Percentiles rank a stretch among this genome's conserved stretches.
phyloP scores from a whole-genome alignment of 2,113 vertebrate genomes.

The Coryphaenoides rupestris region DNA sequence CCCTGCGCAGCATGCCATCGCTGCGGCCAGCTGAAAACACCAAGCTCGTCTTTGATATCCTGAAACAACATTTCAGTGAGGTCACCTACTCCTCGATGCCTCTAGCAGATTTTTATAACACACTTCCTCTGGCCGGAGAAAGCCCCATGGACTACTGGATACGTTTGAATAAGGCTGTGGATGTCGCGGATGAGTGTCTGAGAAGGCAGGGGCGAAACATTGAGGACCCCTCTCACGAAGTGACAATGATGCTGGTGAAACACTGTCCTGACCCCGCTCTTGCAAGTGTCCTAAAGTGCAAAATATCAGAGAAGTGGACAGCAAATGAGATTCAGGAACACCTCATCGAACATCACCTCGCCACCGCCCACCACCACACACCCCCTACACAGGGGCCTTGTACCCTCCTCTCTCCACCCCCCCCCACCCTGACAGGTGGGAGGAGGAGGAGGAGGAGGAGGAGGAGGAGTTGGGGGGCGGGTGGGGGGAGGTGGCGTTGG shows the following conservation, averaged over 20 bases:
- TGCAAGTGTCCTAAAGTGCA: not conserved
- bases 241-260: too few species aligned
- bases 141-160: not conserved
- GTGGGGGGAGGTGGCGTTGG: too few species aligned
- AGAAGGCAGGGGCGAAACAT: not conserved
- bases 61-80: constrained; percentile 7
- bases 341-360: not conserved
- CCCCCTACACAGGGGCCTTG: too few species aligned
- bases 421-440: too few species aligned
- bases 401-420: too few species aligned
- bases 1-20: constrained; percentile 4
- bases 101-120: too few species aligned
- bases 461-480: too few species aligned
- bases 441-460: too few species aligned
- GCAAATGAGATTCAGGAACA: constrained; percentile 3
- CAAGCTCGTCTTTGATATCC: constrained; percentile 3
- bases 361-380: too few species aligned
- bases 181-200: too few species aligned
- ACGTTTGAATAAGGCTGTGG: not conserved
- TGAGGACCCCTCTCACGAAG: not conserved
- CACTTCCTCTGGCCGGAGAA: not conserved
- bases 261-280: too few species aligned
- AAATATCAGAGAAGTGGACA: not conserved
- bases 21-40: not conserved
- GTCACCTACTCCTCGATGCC: too few species aligned